Percentiles rank a stretch among this genome's conserved stretches.
These are phyloP conservation scores for Scylla paramamosain DNA, from an alignment of 1,140 invertebrate species.

Conservation along the genomic window DNA sequence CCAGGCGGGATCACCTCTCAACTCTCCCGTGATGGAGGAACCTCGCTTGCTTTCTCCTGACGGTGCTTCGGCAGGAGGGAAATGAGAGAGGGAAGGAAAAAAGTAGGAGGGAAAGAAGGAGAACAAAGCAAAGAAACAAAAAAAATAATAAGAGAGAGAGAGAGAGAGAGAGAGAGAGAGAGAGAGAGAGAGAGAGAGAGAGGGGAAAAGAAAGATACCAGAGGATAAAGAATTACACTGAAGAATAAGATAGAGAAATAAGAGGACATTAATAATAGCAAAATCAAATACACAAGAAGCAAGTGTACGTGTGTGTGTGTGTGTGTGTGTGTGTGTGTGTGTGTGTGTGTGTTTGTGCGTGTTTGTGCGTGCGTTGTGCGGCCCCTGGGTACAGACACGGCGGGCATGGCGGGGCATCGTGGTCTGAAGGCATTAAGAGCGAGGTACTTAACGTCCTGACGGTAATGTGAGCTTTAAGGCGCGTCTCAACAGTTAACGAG, in stretches of 20 bases:
- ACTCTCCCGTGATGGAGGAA: constrained; percentile 2
- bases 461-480: not conserved
- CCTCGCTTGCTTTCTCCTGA: not conserved
- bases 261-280: not conserved
- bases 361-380: not conserved
- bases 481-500: not conserved
- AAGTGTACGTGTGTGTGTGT: not conserved
- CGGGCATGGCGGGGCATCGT: not conserved
- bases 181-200: not conserved
- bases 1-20: not conserved
- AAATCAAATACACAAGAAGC: not conserved
- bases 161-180: not conserved
- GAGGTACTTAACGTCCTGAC: not conserved
- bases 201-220: not conserved
- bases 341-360: not conserved
- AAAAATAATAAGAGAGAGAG: not conserved
- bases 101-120: not conserved
- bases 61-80: not conserved
- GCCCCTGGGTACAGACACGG: not conserved
- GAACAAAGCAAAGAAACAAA: not conserved
- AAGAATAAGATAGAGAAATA: not conserved
- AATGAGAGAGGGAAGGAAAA: not conserved
- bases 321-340: not conserved
- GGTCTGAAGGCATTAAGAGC: not conserved
- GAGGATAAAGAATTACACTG: not conserved